Conservation (phyloP, 2,113 vertebrate genomes). For the Heloderma charlesbogerti region DNA sequence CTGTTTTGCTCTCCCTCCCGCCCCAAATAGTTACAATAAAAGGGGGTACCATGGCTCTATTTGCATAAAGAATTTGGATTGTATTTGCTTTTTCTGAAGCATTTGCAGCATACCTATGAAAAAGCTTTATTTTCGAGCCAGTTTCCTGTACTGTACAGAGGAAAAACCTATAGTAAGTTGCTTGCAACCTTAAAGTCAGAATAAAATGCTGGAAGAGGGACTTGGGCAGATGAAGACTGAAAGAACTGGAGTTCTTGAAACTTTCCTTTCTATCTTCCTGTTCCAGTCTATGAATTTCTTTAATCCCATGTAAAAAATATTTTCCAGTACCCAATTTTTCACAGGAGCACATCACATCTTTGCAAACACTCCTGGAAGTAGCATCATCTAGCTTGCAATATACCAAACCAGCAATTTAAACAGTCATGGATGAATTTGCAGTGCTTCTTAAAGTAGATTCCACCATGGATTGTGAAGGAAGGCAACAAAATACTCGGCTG, state of each 20-base stretch:
- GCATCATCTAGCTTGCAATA: neutral
- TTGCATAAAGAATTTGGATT: slow-evolving; percentile 60
- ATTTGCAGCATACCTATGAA: slow-evolving; percentile 18
- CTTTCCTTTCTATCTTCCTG: neutral
- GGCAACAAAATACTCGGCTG: neutral
- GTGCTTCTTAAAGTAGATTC: neutral
- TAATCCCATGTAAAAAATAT: neutral
- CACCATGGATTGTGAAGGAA: neutral
- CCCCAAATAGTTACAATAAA: slow-evolving; percentile 65
- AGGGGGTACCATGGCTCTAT: slow-evolving; percentile 52
- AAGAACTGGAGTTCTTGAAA: neutral
- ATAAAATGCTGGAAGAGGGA: neutral
- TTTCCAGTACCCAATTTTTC: neutral
- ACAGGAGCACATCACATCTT: neutral
- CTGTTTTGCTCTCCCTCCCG: slow-evolving; percentile 35
- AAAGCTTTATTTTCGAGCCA: neutral
- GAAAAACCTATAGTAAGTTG: neutral
- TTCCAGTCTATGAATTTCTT: neutral
- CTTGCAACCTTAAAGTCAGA: neutral
- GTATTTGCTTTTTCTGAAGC: slow-evolving; percentile 58
- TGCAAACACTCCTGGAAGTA: neutral
- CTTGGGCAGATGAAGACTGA: neutral
- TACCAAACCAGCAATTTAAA: neutral
- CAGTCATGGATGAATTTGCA: neutral
- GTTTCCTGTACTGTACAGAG: neutral